Evolutionary conservation across 1,140 invertebrate genomes (phyloP).

Genomic region (Aethina tumida): DNA sequence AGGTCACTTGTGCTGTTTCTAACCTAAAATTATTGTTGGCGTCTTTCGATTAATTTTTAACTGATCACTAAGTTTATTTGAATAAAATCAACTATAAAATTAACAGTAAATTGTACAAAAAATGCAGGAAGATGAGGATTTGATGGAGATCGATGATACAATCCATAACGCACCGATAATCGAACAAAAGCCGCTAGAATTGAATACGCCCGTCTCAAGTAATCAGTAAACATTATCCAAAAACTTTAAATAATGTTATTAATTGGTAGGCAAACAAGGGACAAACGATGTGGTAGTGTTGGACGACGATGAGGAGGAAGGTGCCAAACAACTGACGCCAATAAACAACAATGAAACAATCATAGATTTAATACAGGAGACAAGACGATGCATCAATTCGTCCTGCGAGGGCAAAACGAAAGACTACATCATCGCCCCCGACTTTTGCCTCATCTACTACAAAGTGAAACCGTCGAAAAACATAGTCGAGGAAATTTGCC

Average conservation of each 20-base stretch:
- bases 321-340: background rate
- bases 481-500: slow-evolving; percentile 40
- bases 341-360: slow-evolving; percentile 17
- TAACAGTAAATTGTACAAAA: too few species aligned
- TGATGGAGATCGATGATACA: slow-evolving; percentile 30
- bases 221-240: background rate
- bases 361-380: slow-evolving; percentile 27
- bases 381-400: slow-evolving; percentile 44
- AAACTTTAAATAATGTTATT: background rate
- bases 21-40: too few species aligned
- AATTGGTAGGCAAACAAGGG: background rate
- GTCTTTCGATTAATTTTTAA: too few species aligned
- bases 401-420: slow-evolving; percentile 37
- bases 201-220: background rate
- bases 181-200: slow-evolving; percentile 16
- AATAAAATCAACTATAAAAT: too few species aligned
- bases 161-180: slow-evolving; percentile 24
- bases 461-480: slow-evolving; percentile 36
- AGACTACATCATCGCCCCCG: slow-evolving; percentile 38
- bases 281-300: too few species aligned
- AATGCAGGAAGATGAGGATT: slow-evolving; percentile 22
- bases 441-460: slow-evolving; percentile 43
- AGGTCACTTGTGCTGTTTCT: too few species aligned
- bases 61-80: too few species aligned
- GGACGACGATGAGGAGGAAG: background rate